Base-by-base conservation (phyloP, 2,888 invertebrate genomes). In the Cephus spinipes region DNA sequence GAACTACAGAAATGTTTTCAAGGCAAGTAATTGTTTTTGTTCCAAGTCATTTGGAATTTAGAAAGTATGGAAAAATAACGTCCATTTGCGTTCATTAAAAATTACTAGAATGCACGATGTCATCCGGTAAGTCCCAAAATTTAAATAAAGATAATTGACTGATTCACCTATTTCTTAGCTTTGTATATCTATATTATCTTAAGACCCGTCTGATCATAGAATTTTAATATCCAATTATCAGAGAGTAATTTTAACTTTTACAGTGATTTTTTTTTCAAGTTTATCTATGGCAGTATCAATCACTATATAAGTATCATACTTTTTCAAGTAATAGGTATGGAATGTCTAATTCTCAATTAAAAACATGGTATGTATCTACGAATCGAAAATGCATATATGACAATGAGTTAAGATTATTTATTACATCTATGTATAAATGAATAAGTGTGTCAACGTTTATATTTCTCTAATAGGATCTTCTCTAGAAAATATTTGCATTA, bases 1-100 rank as follows among this genome's bases (percentile, higher is more conserved):
- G 31, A 71, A 71, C 30, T 11, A 31, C 15, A 3, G 76, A 73
- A 76, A 78, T 75, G 40, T 78, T 76, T 78, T 76, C 75, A 75
- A 78, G 78, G 75, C 15, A 40, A 15, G 73, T 78, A 76, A 73
- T 76, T 30, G 12, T 76, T 40, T 35, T 36, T 12, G 33, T 12
- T 9, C 30, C 35, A 73, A 15, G 36, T 34, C 74, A 68, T 68
- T 78, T 33, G 23, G 35, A 12, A 30, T 34, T 73, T 78, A 73
- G 78, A 73, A 78, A 78, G 78, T 76, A 23, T n/a, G 75, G 35
- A 11, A 23, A 33, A 15, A 33, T 30, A 71, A 12, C 30, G 30
- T 12, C 30, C 11, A 71, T 32, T 30, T 71, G 11, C 32, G 12
- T 15, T 9, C 31, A 31, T 33, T 71, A 33, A 71, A 31, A 33